Conservation (phyloP, 2,888 invertebrate species). For the Phragmatobia fuliginosa region DNA sequence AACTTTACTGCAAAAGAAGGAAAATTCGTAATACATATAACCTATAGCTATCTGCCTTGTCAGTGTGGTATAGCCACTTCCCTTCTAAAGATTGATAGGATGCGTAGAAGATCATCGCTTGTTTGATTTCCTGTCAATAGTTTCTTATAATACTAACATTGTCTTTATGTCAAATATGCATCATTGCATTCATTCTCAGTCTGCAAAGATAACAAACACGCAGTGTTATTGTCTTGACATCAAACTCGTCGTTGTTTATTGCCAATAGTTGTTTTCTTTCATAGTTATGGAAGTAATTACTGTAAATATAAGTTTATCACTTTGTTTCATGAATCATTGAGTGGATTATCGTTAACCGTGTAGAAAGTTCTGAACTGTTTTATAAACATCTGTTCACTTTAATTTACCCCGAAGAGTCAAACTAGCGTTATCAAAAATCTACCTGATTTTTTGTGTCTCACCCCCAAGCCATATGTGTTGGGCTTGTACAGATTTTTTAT, state of each 20-base stretch:
- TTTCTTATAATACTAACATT: neutral
- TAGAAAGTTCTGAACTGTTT: conserved; percentile 32
- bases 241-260: conserved; percentile 18
- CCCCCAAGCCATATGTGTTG: conserved; percentile 57
- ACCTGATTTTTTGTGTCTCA: conserved; percentile 69
- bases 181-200: neutral
- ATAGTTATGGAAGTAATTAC: conserved; percentile 34
- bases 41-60: no score
- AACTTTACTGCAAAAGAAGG: no score
- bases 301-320: conserved; percentile 24
- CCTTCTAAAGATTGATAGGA: no score
- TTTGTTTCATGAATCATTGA: conserved; percentile 15
- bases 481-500: conserved; percentile 39
- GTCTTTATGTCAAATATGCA: neutral
- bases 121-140: neutral
- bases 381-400: conserved; percentile 50
- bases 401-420: conserved; percentile 35
- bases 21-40: no score
- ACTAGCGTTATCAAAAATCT: conserved; percentile 62
- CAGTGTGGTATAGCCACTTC: no score
- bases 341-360: conserved; percentile 6
- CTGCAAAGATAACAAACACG: conserved; percentile 12
- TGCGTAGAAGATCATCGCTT: no score
- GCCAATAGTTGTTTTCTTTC: conserved; percentile 30
- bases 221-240: conserved; percentile 19